A percentile compares a stretch with the other conserved stretches of the same genome.
Conservation (phyloP, 2,888 invertebrate genomes). For the Drosophila mimica region DNA sequence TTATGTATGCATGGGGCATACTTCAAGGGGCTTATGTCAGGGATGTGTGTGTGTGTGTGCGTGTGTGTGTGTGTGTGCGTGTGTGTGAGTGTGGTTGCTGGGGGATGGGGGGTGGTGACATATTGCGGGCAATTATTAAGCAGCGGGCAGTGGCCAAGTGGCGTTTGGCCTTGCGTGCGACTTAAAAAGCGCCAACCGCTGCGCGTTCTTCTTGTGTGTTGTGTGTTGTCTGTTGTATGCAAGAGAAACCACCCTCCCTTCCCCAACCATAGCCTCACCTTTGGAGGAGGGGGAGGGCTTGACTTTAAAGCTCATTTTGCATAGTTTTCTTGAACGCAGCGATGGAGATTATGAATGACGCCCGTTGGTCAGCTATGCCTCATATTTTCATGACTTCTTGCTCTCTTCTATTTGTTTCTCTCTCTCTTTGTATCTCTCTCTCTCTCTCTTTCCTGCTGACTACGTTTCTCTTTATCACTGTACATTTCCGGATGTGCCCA, state of each 20-base stretch:
- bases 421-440: not conserved
- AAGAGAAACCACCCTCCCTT: not conserved
- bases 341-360: slow-evolving; percentile 20
- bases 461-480: not conserved
- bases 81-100: not conserved
- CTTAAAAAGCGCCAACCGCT: slow-evolving; percentile 73
- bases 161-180: slow-evolving; percentile 50
- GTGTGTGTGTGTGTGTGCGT: not conserved
- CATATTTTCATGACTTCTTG: slow-evolving; percentile 43
- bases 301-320: not conserved
- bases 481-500: slow-evolving; percentile 47
- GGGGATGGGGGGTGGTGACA: slow-evolving; percentile 10
- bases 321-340: slow-evolving; percentile 4
- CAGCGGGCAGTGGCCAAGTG: slow-evolving; percentile 30
- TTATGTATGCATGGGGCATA: slow-evolving; percentile 32
- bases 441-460: slow-evolving; percentile 1
- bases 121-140: slow-evolving; percentile 61
- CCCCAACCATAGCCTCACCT: not conserved
- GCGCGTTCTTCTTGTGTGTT: slow-evolving; percentile 35
- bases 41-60: not conserved
- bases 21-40: not conserved
- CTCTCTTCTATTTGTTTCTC: not conserved
- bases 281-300: not conserved
- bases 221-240: not conserved
- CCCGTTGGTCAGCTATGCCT: slow-evolving; percentile 23